Base-by-base conservation (phyloP, 1,140 invertebrate species). In the Anoplophora glabripennis region DNA sequence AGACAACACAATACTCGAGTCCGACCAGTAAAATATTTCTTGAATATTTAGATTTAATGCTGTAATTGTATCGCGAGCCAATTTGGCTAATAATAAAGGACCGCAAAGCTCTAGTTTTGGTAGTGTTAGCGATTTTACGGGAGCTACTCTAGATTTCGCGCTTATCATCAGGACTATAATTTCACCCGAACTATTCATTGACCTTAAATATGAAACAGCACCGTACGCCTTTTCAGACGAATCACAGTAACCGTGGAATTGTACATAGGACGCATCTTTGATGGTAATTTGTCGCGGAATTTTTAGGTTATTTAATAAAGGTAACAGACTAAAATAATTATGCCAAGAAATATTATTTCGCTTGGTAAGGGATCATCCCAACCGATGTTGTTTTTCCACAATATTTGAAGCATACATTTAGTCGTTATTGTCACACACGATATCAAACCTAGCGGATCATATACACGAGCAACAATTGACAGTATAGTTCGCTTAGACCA, bases 321-420 rank as follows among this genome's bases (percentile, higher is more conserved):
- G 35, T 33, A 40, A 14, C 9, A 21, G 34, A 18, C 33, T 35
- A 11, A 28, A 21, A 14, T 18, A 28, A 28, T 9, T 17, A 7
- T 10, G 3, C 38, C 3, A 57, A 33, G 5, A 47, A 11, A 14
- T 57, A 14, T n/a, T 35, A 71, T 46, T 8, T 66, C 48, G 17
- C 56, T 38, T 37, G 73, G 71, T 34, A 76, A 15, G 21, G 42
- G 7, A 36, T 72, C 67, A 65, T 80, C 76, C 77, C 75, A 79
- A 5, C 57, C 63, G 5, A 71, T 15, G 7, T 67, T 55, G 17
- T 4, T 7, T 45, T 45, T 49, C 72, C 73, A 76, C 3, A 77
- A 38, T 5, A 60, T 56, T 65, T 77, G 72, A 17, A 78, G 67
- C 4, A 78, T 44, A 7, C 77, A 53, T 67, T 79, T 77, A 18